phyloP scores from a whole-genome alignment of 2,888 invertebrate genomes.

The Papilio demoleus region DNA sequence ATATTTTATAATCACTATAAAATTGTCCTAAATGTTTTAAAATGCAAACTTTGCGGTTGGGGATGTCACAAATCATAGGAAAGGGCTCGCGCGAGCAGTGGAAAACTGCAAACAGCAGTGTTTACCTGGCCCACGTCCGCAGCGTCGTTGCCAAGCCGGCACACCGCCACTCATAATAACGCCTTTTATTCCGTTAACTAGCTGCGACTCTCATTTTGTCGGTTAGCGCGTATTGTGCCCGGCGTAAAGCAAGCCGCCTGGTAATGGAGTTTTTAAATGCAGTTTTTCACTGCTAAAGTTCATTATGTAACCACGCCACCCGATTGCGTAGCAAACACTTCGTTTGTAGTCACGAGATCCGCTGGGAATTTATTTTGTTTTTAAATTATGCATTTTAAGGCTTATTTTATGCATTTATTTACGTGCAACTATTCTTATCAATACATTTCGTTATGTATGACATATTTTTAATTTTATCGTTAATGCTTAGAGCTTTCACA shows the following conservation, averaged over 20 bases:
- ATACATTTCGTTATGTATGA: neutral
- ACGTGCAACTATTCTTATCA: neutral
- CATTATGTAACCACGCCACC: constrained; percentile 69
- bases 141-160: constrained; percentile 31
- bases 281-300: constrained; percentile 68
- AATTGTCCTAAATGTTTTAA: neutral
- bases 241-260: constrained; percentile 70
- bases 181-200: constrained; percentile 79
- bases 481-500: too few relatives aligned
- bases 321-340: constrained; percentile 67
- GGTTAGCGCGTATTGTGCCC: constrained; percentile 78
- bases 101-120: constrained; percentile 75
- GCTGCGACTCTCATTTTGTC: constrained; percentile 76
- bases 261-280: constrained; percentile 76
- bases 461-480: too few relatives aligned
- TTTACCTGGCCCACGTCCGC: constrained; percentile 65
- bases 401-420: neutral
- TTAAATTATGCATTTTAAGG: neutral
- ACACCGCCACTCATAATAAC: constrained; percentile 71
- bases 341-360: constrained; percentile 57
- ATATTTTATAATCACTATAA: neutral
- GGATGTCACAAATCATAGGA: constrained; percentile 77
- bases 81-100: constrained; percentile 69
- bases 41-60: constrained; percentile 49
- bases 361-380: constrained; percentile 48